Conservation (phyloP, 53 echinoderm and acorn worm species). For the Paelopatides confundens region DNA sequence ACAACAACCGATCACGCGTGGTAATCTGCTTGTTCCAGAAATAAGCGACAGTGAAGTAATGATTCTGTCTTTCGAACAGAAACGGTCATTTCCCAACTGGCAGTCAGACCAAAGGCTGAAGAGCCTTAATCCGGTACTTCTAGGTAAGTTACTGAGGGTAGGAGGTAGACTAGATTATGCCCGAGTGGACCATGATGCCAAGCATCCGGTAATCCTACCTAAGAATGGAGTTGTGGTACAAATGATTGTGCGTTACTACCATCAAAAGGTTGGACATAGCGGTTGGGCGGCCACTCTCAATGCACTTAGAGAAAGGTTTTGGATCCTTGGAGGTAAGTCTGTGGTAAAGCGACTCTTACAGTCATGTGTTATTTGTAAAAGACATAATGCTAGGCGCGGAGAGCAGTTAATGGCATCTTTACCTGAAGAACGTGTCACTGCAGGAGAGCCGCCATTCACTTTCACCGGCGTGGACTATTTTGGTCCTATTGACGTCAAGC, state of each 20-base stretch:
- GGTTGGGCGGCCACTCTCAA: constrained; percentile 52
- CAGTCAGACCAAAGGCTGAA: constrained; percentile 43
- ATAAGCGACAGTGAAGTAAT: neutral
- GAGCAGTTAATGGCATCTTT: constrained; percentile 42
- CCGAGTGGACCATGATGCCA: constrained; percentile 43
- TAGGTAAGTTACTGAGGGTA: constrained; percentile 45
- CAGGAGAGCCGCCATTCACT: constrained; percentile 58
- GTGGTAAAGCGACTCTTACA: too few relatives aligned
- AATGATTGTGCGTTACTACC: constrained; percentile 38
- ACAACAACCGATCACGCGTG: neutral
- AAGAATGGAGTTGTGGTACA: neutral
- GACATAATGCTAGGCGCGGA: neutral
- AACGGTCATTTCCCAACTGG: neutral
- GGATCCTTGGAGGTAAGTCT: constrained; percentile 39
- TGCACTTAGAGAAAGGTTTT: constrained; percentile 42
- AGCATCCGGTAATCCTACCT: constrained; percentile 49
- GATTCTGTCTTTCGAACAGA: constrained; percentile 11
- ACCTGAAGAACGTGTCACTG: constrained; percentile 22
- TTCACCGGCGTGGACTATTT: constrained; percentile 52
- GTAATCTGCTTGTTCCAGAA: neutral
- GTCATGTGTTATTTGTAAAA: constrained; percentile 50
- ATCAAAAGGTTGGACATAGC: constrained; percentile 40
- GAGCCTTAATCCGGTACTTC: constrained; percentile 35
- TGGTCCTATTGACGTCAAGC: constrained; percentile 52
- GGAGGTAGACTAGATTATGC: constrained; percentile 62